These are phyloP conservation scores for Dascyllus trimaculatus DNA, from an alignment of 2,113 vertebrate genomes.

Conservation along the genomic window DNA sequence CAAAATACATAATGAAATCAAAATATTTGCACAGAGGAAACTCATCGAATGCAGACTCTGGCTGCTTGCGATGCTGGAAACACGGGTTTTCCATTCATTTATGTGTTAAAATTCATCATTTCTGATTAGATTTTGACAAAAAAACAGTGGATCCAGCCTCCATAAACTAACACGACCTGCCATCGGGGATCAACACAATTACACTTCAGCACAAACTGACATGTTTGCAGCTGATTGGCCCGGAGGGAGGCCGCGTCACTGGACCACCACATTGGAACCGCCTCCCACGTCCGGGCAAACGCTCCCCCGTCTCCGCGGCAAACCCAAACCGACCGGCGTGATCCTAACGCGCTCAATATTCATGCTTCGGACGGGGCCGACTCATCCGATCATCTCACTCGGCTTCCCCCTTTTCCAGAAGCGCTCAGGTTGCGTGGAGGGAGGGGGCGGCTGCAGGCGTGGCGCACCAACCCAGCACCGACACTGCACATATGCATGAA, in stretches of 20 bases:
- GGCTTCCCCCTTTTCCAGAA: slow-evolving; percentile 78
- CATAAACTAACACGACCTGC: slow-evolving; percentile 46
- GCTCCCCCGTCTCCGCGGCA: slow-evolving; percentile 48
- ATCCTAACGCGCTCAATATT: slow-evolving; percentile 79
- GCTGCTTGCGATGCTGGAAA: background rate
- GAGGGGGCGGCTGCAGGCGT: slow-evolving; percentile 72
- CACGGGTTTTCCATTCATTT: background rate
- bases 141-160: slow-evolving; percentile 43
- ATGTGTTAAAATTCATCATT: slow-evolving; percentile 3
- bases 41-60: background rate
- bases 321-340: slow-evolving; percentile 73
- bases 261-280: slow-evolving; percentile 58
- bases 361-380: slow-evolving; percentile 72
- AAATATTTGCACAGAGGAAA: background rate
- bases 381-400: slow-evolving; percentile 84
- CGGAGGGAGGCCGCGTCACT: slow-evolving; percentile 58
- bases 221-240: slow-evolving; percentile 74
- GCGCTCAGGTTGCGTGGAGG: slow-evolving; percentile 79
- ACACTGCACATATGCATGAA: slow-evolving; percentile 52
- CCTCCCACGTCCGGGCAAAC: slow-evolving; percentile 65
- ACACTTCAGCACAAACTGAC: slow-evolving; percentile 60
- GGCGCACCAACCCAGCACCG: slow-evolving; percentile 25
- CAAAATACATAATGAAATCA: no score
- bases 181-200: slow-evolving; percentile 48
- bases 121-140: slow-evolving; percentile 17